Evolutionary conservation across 2,888 invertebrate species (phyloP), one percentile per base, ranked within the genome.

Genomic region (Ptilodon capucinus): DNA sequence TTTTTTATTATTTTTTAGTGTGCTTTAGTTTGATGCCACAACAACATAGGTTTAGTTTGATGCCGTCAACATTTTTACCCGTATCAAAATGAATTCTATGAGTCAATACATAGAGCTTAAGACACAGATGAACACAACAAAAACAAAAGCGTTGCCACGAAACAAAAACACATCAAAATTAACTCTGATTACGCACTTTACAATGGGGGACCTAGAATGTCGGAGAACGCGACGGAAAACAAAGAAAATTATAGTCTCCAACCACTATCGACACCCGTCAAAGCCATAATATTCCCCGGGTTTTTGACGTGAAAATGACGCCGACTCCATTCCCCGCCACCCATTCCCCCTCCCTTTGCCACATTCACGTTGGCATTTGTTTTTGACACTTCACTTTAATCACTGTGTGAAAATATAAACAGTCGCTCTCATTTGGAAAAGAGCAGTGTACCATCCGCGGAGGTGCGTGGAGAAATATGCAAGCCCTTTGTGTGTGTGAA

Each of bases 351-450:
- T 38, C 38, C n/a, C 38, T 35, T 8, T 35, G 19, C n/a, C 36
- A 46, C 35, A 25, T 40, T 45, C 40, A 56, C 52, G 55, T 59
- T 62, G 54, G 57, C 81, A 85, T 89, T 90, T 88, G 86, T 88
- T 88, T 86, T 86, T 84, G 86, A 87, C 89, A 88, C 90, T 90
- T 88, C 90, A 84, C 88, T 89, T 86, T 90, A 90, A 90, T 90
- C 89, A 87, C 88, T 77, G 83, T 79, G 78, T 79, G 83, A 83
- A 84, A 74, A 88, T 80, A 81, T 81, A 85, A 84, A 86, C 86
- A 84, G 76, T 78, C 75, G 71, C 81, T 84, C 74, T 88, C 86
- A 87, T 90, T 85, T 79, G 75, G 76, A 88, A 88, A 82, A 88
- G 87, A 87, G 85, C 87, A 83, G 60, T 66, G 71, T 74, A 79